Conservation (phyloP, 2,113 vertebrate species). For the Tamias sibiricus region DNA sequence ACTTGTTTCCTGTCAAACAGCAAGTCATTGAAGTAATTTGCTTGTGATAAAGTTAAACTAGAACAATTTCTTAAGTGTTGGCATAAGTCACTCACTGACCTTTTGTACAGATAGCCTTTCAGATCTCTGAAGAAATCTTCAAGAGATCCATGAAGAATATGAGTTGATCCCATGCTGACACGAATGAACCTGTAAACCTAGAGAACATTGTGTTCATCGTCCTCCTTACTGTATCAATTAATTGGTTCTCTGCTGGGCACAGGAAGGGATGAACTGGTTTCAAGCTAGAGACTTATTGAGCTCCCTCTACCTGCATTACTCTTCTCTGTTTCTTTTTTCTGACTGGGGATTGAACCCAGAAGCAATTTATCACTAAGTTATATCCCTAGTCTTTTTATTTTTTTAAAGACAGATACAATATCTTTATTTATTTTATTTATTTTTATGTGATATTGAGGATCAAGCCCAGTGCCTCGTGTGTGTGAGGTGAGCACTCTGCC, state of each 20-base stretch:
- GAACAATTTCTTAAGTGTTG: neutral
- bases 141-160: neutral
- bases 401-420: no score
- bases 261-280: neutral
- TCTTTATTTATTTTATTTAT: no score
- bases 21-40: neutral
- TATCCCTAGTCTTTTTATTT: no score
- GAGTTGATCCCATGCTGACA: neutral
- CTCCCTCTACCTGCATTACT: neutral
- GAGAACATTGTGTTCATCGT: neutral
- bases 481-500: no score
- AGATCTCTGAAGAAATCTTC: neutral
- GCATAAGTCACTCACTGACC: neutral
- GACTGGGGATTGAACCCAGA: neutral
- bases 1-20: neutral
- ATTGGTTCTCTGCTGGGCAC: neutral
- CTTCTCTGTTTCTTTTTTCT: neutral
- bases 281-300: neutral
- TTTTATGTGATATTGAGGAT: no score
- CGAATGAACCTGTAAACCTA: neutral
- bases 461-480: no score
- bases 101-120: neutral
- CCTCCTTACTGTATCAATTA: neutral
- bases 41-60: neutral
- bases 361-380: neutral